Percentiles rank a stretch among this genome's conserved stretches.
Conservation (phyloP, 1,140 invertebrate genomes). For the Popillia japonica region DNA sequence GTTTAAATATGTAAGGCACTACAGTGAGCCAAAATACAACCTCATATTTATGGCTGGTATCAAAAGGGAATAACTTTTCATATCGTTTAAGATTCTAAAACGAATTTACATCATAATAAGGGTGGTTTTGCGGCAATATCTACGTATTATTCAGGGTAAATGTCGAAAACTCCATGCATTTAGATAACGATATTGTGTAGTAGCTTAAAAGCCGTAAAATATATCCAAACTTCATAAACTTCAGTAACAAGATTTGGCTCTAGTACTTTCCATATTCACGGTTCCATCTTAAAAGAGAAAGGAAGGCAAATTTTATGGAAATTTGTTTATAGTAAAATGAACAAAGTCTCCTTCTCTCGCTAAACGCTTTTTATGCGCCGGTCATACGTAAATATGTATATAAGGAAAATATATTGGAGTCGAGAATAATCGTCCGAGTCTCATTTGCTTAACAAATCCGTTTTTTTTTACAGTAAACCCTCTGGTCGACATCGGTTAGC, state of each 20-base stretch:
- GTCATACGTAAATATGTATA: neutral
- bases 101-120: slow-evolving; percentile 1
- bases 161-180: neutral
- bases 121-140: neutral
- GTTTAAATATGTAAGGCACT: no score
- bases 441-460: slow-evolving; percentile 33
- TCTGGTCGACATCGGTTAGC: neutral
- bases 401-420: slow-evolving; percentile 29
- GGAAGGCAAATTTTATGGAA: slow-evolving; percentile 28
- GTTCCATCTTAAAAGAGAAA: slow-evolving; percentile 16
- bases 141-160: neutral
- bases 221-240: slow-evolving; percentile 32
- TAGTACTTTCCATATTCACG: slow-evolving; percentile 1
- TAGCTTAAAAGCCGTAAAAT: slow-evolving; percentile 23
- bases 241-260: slow-evolving; percentile 1
- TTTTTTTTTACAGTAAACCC: slow-evolving; percentile 3
- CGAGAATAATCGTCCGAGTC: slow-evolving; percentile 30
- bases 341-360: neutral
- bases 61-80: no score
- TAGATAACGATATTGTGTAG: slow-evolving; percentile 23
- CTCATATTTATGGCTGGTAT: no score
- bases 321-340: slow-evolving; percentile 30
- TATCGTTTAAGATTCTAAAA: neutral
- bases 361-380: slow-evolving; percentile 3
- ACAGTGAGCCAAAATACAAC: no score